Conservation (phyloP, 2,797 vertebrate genomes). For the Telmatherina bonti region DNA sequence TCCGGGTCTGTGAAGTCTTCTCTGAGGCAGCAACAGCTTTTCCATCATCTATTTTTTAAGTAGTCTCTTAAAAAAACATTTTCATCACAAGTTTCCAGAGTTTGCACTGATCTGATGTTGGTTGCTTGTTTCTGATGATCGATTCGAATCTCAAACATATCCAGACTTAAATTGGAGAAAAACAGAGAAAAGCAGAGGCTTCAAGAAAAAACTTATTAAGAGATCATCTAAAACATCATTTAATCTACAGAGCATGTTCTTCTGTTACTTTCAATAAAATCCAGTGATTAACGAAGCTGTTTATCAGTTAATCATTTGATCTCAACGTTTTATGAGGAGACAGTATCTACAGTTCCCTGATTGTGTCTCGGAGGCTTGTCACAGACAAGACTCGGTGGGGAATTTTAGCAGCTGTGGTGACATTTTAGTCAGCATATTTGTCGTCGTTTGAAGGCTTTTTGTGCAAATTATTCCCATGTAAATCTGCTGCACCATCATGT, state of each 20-base stretch:
- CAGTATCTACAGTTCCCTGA: background rate
- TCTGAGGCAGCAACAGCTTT: background rate
- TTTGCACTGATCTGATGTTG: background rate
- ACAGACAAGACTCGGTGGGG: no score
- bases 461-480: no score
- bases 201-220: no score
- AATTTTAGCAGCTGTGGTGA: no score
- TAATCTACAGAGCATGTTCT: no score
- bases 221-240: no score
- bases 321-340: background rate
- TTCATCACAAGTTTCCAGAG: background rate
- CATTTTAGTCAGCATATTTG: no score
- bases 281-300: background rate
- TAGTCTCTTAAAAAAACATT: slow-evolving; percentile 7
- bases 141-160: background rate
- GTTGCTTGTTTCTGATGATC: background rate
- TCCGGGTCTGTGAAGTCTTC: slow-evolving; percentile 17
- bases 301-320: background rate
- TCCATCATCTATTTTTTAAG: background rate
- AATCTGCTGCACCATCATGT: no score
- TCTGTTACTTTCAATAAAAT: no score
- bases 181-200: background rate
- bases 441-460: no score
- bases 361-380: background rate
- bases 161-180: background rate